Percentiles rank a stretch among this genome's conserved stretches.
These are phyloP conservation scores for Stigmatopora argus DNA, from an alignment of 2,113 vertebrate species.

Conservation along the genomic window DNA sequence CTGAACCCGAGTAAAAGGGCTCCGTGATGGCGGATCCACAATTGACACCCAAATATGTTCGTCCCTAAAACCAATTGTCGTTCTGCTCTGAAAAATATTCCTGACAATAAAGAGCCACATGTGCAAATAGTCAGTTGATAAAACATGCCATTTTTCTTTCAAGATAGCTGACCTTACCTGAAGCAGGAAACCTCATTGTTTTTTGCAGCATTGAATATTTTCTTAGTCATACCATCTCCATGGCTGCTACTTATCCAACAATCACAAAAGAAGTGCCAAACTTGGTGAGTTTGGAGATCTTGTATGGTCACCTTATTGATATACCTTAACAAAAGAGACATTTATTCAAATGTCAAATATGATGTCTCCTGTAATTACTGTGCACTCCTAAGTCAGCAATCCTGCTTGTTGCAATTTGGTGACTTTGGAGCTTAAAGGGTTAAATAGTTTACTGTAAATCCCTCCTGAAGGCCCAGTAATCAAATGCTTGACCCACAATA, in stretches of 20 bases:
- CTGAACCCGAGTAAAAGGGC: conserved; percentile 74
- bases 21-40: conserved; percentile 70
- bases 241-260: conserved; percentile 66
- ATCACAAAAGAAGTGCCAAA: conserved; percentile 70
- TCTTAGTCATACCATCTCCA: conserved; percentile 64
- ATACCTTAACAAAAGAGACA: conserved; percentile 56
- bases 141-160: not conserved
- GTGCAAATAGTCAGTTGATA: not conserved
- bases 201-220: conserved; percentile 69
- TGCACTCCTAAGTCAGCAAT: no score
- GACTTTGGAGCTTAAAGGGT: no score
- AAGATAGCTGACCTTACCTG: conserved; percentile 54
- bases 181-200: conserved; percentile 72
- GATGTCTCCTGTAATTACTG: no score
- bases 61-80: conserved; percentile 72
- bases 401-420: no score
- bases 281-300: conserved; percentile 63
- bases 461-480: not conserved
- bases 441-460: not conserved
- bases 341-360: not conserved
- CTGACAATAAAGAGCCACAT: conserved; percentile 38
- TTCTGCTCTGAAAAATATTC: conserved; percentile 74
- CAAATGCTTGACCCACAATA: no score
- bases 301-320: conserved; percentile 65
- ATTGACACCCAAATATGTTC: conserved; percentile 79